These are phyloP conservation scores for Thunnus albacares DNA, from an alignment of 2,797 vertebrate species.

Conservation along the genomic window DNA sequence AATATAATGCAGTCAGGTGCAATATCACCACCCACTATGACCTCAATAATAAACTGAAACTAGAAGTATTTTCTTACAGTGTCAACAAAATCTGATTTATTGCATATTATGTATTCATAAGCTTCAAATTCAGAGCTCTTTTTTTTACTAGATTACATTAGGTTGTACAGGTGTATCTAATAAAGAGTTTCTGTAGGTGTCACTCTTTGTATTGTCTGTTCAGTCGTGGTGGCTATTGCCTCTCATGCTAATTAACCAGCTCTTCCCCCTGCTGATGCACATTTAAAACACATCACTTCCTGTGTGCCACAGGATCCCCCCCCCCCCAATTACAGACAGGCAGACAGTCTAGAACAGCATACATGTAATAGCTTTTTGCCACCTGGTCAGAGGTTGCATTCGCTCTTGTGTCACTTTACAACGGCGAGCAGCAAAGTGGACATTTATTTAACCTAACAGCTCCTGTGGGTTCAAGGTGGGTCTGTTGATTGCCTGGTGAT, in stretches of 20 bases:
- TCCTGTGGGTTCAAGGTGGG: conserved; percentile 69
- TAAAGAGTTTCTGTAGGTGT: background rate
- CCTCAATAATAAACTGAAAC: too few species aligned
- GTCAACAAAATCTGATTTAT: too few species aligned
- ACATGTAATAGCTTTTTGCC: conserved; percentile 11
- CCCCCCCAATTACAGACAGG: background rate
- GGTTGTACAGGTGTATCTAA: too few species aligned
- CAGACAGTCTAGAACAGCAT: background rate
- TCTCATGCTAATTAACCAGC: background rate
- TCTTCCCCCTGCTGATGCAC: background rate
- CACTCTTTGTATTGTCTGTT: background rate
- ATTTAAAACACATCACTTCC: conserved; percentile 5
- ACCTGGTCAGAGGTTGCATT: conserved; percentile 26
- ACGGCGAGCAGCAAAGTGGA: conserved; percentile 44
- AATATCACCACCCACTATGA: too few species aligned
- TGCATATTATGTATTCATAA: too few species aligned
- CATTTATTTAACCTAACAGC: conserved; percentile 62
- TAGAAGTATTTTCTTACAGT: too few species aligned
- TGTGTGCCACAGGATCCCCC: background rate
- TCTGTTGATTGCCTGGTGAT: conserved; percentile 62
- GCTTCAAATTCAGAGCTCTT: too few species aligned
- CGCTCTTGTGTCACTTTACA: conserved; percentile 23
- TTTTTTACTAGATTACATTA: too few species aligned
- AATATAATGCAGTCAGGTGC: too few species aligned
- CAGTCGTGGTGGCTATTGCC: background rate